Evolutionary conservation across 2,888 invertebrate species (phyloP), one percentile per base, ranked within the genome.

Genomic region (Ormyrus nitidulus): DNA sequence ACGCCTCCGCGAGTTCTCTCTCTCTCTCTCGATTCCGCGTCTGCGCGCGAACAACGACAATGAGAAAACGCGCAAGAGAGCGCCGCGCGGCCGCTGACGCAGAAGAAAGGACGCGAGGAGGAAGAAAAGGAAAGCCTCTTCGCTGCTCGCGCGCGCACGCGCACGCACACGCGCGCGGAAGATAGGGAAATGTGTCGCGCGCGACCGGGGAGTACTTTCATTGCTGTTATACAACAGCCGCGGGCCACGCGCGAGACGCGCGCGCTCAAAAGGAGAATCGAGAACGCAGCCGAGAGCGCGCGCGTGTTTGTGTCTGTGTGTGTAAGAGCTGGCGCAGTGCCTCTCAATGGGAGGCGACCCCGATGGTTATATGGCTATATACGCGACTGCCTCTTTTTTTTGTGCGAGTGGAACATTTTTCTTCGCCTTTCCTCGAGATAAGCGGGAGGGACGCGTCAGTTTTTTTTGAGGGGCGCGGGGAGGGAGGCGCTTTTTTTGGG

Each of bases 211-310:
- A 86, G 88, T 85, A 88, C 88, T 88, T 88, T 88, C 88, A 87
- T 88, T 87, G 86, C 84, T 86, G 88, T 88, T 88, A 88, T 88
- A 87, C 88, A 88, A 88, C 87, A 85, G 86, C 86, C 85, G 84
- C 54, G 34, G 34, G 86, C 85, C 86, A 85, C 85, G 85, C 85
- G 84, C 84, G 19, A 6, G 48, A 53, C 11, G 13, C n/a, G 49
- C 13, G 34, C 34, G 34, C 34, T 34, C 34, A 34, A 34, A 34
- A 34, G 34, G 34, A 34, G 34, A 34, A 34, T 4, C 34, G 34
- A 34, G 34, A 34, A 34, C 34, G 13, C 7, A 7, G 49, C 48
- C n/a, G 34, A n/a, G n/a, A n/a, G 8, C 84, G 84, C 84, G 83
- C n/a, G 46, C 84, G 84, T 84, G 56, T 19, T 10, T 5, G 54